phyloP scores from a whole-genome alignment of 23 tunicate genomes.

The Ciona savignyi region DNA sequence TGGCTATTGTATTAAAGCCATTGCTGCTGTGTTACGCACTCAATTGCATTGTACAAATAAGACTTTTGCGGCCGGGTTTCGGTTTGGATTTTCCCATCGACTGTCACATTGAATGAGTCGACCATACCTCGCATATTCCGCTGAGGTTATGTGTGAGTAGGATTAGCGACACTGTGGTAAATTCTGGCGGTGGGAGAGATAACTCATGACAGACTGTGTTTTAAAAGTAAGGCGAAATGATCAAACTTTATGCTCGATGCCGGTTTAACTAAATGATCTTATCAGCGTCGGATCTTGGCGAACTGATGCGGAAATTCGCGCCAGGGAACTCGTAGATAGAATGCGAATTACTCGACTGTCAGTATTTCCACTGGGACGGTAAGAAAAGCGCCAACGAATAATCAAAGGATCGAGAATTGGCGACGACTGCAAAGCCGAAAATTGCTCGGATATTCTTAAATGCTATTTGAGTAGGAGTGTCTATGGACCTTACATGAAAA shows the following conservation, averaged over 20 bases:
- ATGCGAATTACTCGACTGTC: neutral
- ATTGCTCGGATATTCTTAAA: no score
- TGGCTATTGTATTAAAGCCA: neutral
- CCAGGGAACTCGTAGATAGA: neutral
- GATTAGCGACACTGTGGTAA: no score
- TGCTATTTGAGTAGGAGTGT: no score
- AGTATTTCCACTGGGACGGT: neutral
- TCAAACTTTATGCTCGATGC: neutral
- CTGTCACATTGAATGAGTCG: neutral
- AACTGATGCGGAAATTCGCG: neutral
- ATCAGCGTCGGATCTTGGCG: neutral
- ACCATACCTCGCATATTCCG: no score
- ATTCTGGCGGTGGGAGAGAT: no score
- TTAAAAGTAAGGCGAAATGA: no score
- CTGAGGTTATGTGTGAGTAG: no score
- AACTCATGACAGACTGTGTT: no score
- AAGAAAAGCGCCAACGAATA: neutral
- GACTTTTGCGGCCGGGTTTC: neutral
- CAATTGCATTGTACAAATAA: neutral
- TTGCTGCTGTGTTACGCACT: neutral
- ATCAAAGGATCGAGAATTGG: neutral
- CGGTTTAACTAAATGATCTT: neutral
- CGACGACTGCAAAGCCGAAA: neutral
- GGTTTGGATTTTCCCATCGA: neutral
- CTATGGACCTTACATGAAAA: no score